phyloP scores from a whole-genome alignment of 2,797 vertebrate genomes.

The Holocentrus rufus region DNA sequence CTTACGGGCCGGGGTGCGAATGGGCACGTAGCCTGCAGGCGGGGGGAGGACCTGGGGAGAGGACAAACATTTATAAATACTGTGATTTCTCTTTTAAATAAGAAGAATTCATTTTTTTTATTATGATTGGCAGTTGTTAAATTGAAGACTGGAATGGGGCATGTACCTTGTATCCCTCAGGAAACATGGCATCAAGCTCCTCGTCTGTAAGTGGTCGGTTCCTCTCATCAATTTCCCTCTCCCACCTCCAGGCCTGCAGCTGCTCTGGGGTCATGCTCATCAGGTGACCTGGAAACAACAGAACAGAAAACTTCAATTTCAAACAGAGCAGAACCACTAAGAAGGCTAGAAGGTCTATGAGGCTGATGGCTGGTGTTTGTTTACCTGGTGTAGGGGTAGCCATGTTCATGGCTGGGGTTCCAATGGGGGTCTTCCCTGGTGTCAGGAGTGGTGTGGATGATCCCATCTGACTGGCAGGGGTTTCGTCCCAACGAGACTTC shows the following conservation, averaged over 20 bases:
- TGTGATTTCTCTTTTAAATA: neutral
- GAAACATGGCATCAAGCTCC: slow-evolving; percentile 98
- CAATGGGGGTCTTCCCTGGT: slow-evolving; percentile 97
- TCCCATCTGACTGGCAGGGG: slow-evolving; percentile 99
- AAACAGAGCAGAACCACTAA: neutral
- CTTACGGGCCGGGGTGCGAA: slow-evolving; percentile 97
- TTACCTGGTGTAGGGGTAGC: slow-evolving; percentile 97
- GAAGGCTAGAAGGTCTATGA: neutral
- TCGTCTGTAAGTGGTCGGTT: slow-evolving; percentile 98
- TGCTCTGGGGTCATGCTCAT: slow-evolving; percentile 99
- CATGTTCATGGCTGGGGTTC: slow-evolving; percentile 99
- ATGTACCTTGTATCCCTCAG: slow-evolving; percentile 96
- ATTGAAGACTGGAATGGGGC: neutral
- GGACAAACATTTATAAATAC: slow-evolving; percentile 10
- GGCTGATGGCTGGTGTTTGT: neutral
- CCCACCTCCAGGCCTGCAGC: slow-evolving; percentile 98
- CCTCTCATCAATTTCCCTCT: slow-evolving; percentile 97
- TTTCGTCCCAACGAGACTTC: slow-evolving; percentile 98
- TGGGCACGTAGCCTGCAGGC: slow-evolving; percentile 97
- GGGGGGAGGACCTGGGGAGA: slow-evolving; percentile 90
- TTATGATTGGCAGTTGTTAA: neutral
- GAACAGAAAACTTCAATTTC: neutral
- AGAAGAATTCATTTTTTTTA: fast-evolving
- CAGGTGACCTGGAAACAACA: slow-evolving; percentile 87
- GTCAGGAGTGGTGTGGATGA: slow-evolving; percentile 96